Base-by-base conservation (phyloP, 2,797 vertebrate species). In the Apogon hyalosoma region DNA sequence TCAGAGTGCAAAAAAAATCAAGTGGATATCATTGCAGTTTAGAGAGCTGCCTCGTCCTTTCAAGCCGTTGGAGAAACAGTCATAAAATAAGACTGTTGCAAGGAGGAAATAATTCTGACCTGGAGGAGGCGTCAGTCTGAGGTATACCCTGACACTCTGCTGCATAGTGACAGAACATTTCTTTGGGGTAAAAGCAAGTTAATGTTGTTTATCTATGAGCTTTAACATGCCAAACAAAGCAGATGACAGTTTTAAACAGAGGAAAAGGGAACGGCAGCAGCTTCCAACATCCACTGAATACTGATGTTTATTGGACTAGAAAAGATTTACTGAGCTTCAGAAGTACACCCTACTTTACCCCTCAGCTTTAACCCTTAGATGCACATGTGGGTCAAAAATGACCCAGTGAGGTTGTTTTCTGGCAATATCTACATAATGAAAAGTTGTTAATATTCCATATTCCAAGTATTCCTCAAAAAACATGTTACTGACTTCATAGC, bases 161-260 rank as follows among this genome's bases (percentile, higher is more conserved):
- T 72, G 61, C 43, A 74, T 68, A 65, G 60, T 48, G 48, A 59
- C 1, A 28, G 38, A 40, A 58, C 46, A 71, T 65, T 77, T 69
- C 55, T 77, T 77, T 42, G 63, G 42, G 43, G 19, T 53, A 39
- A 54, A 24, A 2, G 41, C 6, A 49, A 4, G 43, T 24, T 65
- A 61, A 80, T 70, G 73, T 49, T 58, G 49, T 75, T 83, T 67
- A 46, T 45, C 42, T 51, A 16, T 1, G 11, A 73, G 53, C 10
- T 78, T 56, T 64, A 79, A 57, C 66, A 64, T 28, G 39, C 53
- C 60, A 67, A 39, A 54, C 47, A 60, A 52, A 24, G 18, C 51
- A 39, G 28, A 40, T 46, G 45, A 19, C 24, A n/a, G 48, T 15
- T 31, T 50, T 6, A 59, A 66, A 58, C 33, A 76, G 46, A 69